Base-by-base conservation (phyloP, 1,140 invertebrate genomes). In the Pseudomyrmex concolor region DNA sequence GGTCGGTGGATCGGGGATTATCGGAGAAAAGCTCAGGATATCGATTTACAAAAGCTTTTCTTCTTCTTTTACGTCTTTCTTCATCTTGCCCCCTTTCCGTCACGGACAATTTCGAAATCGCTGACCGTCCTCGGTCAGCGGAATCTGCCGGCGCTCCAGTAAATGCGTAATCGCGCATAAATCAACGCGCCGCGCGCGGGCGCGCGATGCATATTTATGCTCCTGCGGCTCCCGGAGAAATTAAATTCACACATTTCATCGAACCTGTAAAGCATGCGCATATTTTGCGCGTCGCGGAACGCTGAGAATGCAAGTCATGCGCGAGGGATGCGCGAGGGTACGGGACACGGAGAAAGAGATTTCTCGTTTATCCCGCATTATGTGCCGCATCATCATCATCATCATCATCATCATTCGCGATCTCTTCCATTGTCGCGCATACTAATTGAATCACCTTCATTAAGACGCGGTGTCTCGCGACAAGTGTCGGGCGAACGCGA, bases 211-310 rank as follows among this genome's bases (percentile, higher is more conserved):
- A 91, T 91, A 92, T 93, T 91, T 92, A 91, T 91, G 89, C 88
- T 70, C 83, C 70, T 66, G 13, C 34, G 50, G 62, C 76, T 72
- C 62, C 62, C 62, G 77, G 89, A 84, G 82, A 92, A 92, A 93
- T 92, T 90, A 92, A 93, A 93, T 93, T 93, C 91, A 64, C 81
- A 86, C 86, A 89, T 90, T 91, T 92, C 86, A 81, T 62, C 66
- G 74, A 60, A 34, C 17, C 51, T 72, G 54, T 76, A 76, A 71
- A 60, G 59, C 43, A 19, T 60, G 51, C 54, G 59, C 57, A 67
- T 55, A 60, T 76, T 55, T 83, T 71, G 71, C 48, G 43, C 60
- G 62, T 34, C 34, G 48, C 48, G 59, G 51, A 60, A 85, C 66
- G 66, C 76, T 59, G 66, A 80, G 66, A 86, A 74, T 55, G 77